Percentiles rank a stretch among this genome's conserved stretches.
These are phyloP conservation scores for Heliconius eleuchia DNA, from an alignment of 1,140 invertebrate genomes.

Conservation along the genomic window DNA sequence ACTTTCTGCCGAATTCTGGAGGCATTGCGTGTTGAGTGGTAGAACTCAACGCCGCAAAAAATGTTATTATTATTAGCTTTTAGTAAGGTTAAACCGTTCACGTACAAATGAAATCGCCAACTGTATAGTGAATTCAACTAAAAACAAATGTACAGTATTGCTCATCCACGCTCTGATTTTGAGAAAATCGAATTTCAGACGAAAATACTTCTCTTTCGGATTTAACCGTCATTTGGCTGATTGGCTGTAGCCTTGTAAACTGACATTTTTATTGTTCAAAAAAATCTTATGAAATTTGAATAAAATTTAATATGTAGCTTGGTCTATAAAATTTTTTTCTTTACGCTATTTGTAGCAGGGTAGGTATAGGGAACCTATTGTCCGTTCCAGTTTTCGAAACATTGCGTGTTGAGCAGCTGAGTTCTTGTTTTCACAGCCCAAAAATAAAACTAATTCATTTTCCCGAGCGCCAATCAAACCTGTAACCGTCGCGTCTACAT, in stretches of 20 bases:
- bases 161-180: constrained; percentile 33
- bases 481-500: too few species aligned
- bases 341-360: too few species aligned
- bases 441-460: neutral
- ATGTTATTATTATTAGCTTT: neutral
- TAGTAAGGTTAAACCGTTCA: neutral
- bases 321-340: too few species aligned
- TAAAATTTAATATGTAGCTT: too few species aligned
- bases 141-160: constrained; percentile 36
- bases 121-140: constrained; percentile 30
- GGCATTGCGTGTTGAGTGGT: too few species aligned
- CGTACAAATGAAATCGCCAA: neutral
- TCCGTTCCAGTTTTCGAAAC: too few species aligned
- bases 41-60: neutral
- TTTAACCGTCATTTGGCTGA: constrained; percentile 6
- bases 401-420: too few species aligned
- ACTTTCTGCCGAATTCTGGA: too few species aligned
- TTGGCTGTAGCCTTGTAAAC: neutral
- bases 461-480: too few species aligned
- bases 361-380: too few species aligned
- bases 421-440: neutral
- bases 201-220: constrained; percentile 16
- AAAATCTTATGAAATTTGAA: neutral
- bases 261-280: neutral
- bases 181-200: constrained; percentile 25